Percentiles rank a stretch among this genome's conserved stretches.
Evolutionary conservation across 2,888 invertebrate species (phyloP).

Genomic region (Acheta domesticus): DNA sequence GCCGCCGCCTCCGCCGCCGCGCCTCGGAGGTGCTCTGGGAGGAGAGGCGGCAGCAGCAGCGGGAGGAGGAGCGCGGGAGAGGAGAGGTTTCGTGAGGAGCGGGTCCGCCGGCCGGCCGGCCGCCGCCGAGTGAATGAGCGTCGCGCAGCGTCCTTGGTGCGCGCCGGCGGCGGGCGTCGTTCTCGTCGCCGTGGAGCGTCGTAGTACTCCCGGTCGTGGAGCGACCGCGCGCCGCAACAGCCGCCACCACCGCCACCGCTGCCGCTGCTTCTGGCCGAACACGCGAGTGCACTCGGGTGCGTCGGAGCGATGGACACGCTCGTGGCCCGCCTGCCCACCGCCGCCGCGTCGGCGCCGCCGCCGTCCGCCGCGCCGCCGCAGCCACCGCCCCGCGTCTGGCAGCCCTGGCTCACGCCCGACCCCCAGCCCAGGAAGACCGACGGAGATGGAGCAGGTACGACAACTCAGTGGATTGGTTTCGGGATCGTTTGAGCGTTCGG

Average conservation of each 20-base stretch:
- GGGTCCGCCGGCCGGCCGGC: not conserved
- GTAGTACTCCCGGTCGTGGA: not conserved
- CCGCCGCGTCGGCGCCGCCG: not conserved
- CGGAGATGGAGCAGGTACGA: too few species aligned
- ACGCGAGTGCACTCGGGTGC: constrained; percentile 12
- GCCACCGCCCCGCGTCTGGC: constrained; percentile 45
- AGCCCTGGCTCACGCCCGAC: constrained; percentile 46
- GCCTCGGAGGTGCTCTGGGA: too few species aligned
- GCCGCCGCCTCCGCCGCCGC: not conserved
- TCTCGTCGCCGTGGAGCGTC: not conserved
- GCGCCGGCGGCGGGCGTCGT: not conserved
- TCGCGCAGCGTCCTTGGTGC: not conserved
- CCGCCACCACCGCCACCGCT: too few species aligned
- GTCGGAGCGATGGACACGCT: constrained; percentile 25
- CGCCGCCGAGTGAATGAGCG: not conserved
- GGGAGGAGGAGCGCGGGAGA: not conserved
- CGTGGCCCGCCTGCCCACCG: constrained; percentile 18
- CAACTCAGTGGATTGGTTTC: too few species aligned
- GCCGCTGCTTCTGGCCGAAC: not conserved
- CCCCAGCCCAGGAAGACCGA: not conserved
- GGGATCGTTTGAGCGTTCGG: too few species aligned
- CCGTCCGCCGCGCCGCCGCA: constrained; percentile 34
- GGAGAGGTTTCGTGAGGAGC: not conserved
- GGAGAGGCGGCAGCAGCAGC: not conserved
- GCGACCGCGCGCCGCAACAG: not conserved